phyloP scores from a whole-genome alignment of 2,797 vertebrate genomes.

The Phoxinus dragarum region DNA sequence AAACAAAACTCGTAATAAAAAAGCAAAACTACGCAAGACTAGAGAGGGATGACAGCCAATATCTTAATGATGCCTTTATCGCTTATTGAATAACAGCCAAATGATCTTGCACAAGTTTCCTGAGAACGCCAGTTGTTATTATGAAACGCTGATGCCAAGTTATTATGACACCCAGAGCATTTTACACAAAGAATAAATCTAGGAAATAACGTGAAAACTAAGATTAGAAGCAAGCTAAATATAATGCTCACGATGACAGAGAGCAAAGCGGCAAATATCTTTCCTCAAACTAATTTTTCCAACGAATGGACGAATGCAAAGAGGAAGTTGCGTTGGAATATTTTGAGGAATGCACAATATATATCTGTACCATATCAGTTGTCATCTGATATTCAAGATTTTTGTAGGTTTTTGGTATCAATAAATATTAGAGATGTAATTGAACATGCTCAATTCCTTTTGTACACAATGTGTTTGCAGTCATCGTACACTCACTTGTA shows the following conservation, averaged over 20 bases:
- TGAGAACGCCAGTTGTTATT: background rate
- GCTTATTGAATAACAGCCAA: conserved; percentile 17
- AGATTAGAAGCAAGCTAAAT: background rate
- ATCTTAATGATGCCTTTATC: conserved; percentile 1
- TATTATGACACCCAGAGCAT: background rate
- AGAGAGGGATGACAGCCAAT: background rate
- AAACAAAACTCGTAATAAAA: background rate
- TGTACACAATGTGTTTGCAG: background rate
- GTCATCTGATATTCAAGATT: background rate
- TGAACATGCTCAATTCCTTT: background rate
- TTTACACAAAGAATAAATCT: conserved; percentile 20
- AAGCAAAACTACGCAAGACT: background rate
- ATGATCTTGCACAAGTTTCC: conserved; percentile 25
- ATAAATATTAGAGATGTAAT: background rate
- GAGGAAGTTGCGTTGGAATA: background rate
- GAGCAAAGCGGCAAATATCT: background rate
- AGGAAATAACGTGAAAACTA: background rate
- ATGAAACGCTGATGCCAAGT: background rate
- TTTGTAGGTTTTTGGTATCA: background rate
- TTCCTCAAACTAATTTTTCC: background rate
- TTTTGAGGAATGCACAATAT: background rate
- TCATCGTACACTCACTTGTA: background rate
- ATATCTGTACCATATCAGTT: background rate
- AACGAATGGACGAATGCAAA: background rate
- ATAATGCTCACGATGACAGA: background rate